Base-by-base conservation (phyloP, 2,888 invertebrate species). In the Diaphora mendica region DNA sequence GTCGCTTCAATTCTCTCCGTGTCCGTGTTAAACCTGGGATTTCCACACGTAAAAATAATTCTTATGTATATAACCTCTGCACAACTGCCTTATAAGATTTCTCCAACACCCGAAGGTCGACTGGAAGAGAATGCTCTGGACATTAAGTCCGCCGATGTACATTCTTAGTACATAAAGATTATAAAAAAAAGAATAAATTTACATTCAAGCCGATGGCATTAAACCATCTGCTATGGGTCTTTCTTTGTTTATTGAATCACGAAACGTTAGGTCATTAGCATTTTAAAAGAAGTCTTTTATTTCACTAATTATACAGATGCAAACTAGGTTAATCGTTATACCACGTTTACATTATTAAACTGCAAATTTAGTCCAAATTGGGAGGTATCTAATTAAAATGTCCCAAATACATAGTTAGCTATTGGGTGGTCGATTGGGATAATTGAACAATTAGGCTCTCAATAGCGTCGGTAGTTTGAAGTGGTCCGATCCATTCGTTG, bases 381-480 rank as follows among this genome's bases (percentile, higher is more conserved):
- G 78, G 71, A 67, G 72, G 78, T 72, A 70, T 65, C 72, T 85
- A 76, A 84, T 85, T 78, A 82, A 79, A 85, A 79, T 68, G 79
- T 74, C 79, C 79, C 80, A 73, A 82, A 85, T n/a, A n/a, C n/a
- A n/a, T 85, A 79, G 82, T 78, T 73, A 72, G 77, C 71, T 70
- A 82, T 82, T 74, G 77, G 82, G 77, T 79, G 73, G 75, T 72
- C 77, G 79, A 84, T 84, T 84, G 80, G 69, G 70, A 79, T 85
- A 84, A 84, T 84, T 85, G 79, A 76, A 75, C 80, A 78, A 83
- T 84, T 80, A 84, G 71, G 64, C 70, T 68, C 71, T 70, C 72
- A 66, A 84, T 77, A 62, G 77, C 66, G 71, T 65, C 75, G 71
- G 76, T 73, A 75, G 77, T 75, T 73, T 66, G 68, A 64, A 78